Percentiles rank a stretch among this genome's conserved stretches.
Evolutionary conservation across 1,140 invertebrate species (phyloP).

Genomic region (Parasteatoda tepidariorum): DNA sequence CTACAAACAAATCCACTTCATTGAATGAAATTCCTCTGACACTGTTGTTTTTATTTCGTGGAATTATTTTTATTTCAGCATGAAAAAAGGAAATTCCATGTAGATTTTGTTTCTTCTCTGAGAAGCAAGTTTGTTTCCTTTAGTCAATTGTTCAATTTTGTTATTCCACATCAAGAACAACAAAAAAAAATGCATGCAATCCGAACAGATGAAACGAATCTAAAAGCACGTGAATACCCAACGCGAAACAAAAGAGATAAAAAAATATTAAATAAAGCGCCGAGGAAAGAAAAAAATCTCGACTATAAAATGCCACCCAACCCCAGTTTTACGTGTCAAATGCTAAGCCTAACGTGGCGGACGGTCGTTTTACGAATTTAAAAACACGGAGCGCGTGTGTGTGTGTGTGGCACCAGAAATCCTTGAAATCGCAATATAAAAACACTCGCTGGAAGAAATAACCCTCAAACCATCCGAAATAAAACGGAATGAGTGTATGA

Average conservation of each 20-base stretch:
- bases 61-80: no score
- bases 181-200: neutral
- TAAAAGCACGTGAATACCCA: neutral
- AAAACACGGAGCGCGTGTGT: constrained; percentile 39
- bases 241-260: neutral
- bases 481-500: constrained; percentile 49
- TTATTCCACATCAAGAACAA: neutral
- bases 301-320: constrained; percentile 28
- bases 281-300: constrained; percentile 3
- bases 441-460: neutral
- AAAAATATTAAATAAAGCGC: neutral
- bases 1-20: no score
- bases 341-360: constrained; percentile 46
- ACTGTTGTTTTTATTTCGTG: no score
- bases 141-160: neutral
- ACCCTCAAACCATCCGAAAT: constrained; percentile 11
- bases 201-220: neutral
- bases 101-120: no score
- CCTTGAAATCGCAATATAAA: constrained; percentile 34
- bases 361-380: constrained; percentile 51
- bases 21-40: no score
- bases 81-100: no score
- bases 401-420: constrained; percentile 9
- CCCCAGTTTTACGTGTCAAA: constrained; percentile 54
- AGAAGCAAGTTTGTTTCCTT: no score